Base-by-base conservation (phyloP, 2,797 vertebrate species). In the Oryzias sinensis region DNA sequence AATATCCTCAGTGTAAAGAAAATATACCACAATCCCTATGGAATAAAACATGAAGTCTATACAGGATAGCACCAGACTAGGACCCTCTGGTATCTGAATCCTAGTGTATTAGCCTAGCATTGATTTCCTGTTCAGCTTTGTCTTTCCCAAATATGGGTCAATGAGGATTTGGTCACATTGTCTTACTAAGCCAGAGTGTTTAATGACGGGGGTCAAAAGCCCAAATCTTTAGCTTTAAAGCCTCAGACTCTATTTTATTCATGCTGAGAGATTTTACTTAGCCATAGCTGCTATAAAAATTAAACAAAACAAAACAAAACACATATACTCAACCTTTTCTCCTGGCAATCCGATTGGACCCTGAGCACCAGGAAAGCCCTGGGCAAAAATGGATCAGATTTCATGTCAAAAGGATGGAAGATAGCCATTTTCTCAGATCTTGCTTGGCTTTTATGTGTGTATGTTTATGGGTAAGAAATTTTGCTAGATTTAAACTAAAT, bases 291-390 rank as follows among this genome's bases (percentile, higher is more conserved):
- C 27, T 27, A 27, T 27, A 2, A 27, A 22, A 22, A 22, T 1
- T 1, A 2, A 20, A 20, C 1, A 20, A n/a, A 59, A 81, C 79
- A 45, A 83, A 81, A 68, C 74, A 56, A 66, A 54, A 68, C 58
- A 70, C 73, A 66, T 49, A 44, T 41, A 62, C 62, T 90, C 88
- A 85, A 98, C 96, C 93, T 96, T 98, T 73, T 95, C 94, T 70
- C 96, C 96, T 1, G 95, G 95, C 76, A 91, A 65, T 57, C 96
- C 96, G 0, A 98, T 93, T 27, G 82, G 86, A 57, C 96, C 96
- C 86, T 98, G 96, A 49, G 96, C 86, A 60, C 96, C 96, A 0
- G 91, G 86, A 56, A 95, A 90, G 33, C 96, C 96, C 96, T 98
- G 77, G 0, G 62, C 62, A 69, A 82, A 65, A 37, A 37, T 37